Conservation (phyloP, 2,888 invertebrate species). For the Coleophora deauratella region DNA sequence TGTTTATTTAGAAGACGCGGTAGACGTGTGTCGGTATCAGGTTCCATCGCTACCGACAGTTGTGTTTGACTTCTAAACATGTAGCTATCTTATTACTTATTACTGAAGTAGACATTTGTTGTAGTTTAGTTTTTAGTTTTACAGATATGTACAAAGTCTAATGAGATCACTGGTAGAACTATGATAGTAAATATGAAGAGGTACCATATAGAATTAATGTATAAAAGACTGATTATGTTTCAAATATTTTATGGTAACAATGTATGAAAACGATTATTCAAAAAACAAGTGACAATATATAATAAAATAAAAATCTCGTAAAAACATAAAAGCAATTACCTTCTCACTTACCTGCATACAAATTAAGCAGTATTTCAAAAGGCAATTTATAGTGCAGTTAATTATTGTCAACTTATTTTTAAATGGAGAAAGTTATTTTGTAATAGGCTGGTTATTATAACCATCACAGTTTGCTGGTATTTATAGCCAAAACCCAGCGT, state of each 20-base stretch:
- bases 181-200: too few relatives aligned
- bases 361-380: constrained; percentile 10
- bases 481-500: constrained; percentile 26
- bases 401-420: constrained; percentile 14
- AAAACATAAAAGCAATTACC: too few relatives aligned
- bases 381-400: constrained; percentile 17
- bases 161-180: too few relatives aligned
- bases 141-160: too few relatives aligned
- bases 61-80: constrained; percentile 32
- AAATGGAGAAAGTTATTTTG: constrained; percentile 20
- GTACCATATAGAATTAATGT: too few relatives aligned
- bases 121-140: too few relatives aligned
- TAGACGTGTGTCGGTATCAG: constrained; percentile 40
- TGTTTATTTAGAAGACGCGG: constrained; percentile 48
- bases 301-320: too few relatives aligned
- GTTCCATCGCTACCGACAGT: constrained; percentile 34
- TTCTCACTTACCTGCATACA: neutral
- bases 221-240: too few relatives aligned
- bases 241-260: too few relatives aligned
- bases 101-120: too few relatives aligned
- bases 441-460: constrained; percentile 25
- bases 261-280: too few relatives aligned
- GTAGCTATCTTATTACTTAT: neutral
- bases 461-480: constrained; percentile 24
- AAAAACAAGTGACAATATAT: too few relatives aligned